Base-by-base conservation (phyloP, 2,797 vertebrate genomes). In the Onychomys leucogaster region DNA sequence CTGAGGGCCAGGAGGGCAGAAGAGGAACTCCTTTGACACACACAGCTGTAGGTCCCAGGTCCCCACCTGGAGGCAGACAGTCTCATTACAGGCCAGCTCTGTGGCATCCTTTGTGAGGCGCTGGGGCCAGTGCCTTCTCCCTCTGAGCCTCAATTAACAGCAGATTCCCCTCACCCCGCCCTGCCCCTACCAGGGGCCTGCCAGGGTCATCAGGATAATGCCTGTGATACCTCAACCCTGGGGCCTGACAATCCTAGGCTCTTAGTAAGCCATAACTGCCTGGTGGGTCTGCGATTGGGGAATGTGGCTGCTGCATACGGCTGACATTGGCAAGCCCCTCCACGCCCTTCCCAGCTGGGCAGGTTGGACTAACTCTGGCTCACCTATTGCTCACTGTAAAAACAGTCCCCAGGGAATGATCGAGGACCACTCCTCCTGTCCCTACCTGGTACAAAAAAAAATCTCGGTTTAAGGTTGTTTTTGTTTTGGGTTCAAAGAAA, bases 391-490 rank as follows among this genome's bases (percentile, higher is more conserved):
- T 89, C 61, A 23, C 4, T 0, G 17, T 10, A n/a, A 49, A 59
- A 12, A 0, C 2, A 63, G 29, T 21, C 69, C n/a, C 49, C 16
- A 82, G 13, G 75, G 29, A 29, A 73, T 83, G 46, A 23, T 0
- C 19, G n/a, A 55, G 37, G 43, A 41, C n/a, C 1, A 25, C 21
- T 7, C 32, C 3, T n/a, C 12, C n/a, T 25, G 17, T 9, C 3
- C 14, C 27, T 4, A 1, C 5, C n/a, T 1, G 14, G 41, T 34
- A 23, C 65, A 0, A 23, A 19, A 43, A n/a, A n/a, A n/a, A n/a
- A n/a, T 43, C 46, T 76, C 65, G 59, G 41, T 2, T 27, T 29
- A 73, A 88, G 82, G 23, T 43, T 75, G 17, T 71, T 91, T 91
- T 67, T 81, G 7, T 17, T 59, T 55, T 55, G 63, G n/a, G 76